A percentile compares a stretch with the other conserved stretches of the same genome.
Evolutionary conservation across 2,888 invertebrate genomes (phyloP).

Genomic region (Atherix ibis): DNA sequence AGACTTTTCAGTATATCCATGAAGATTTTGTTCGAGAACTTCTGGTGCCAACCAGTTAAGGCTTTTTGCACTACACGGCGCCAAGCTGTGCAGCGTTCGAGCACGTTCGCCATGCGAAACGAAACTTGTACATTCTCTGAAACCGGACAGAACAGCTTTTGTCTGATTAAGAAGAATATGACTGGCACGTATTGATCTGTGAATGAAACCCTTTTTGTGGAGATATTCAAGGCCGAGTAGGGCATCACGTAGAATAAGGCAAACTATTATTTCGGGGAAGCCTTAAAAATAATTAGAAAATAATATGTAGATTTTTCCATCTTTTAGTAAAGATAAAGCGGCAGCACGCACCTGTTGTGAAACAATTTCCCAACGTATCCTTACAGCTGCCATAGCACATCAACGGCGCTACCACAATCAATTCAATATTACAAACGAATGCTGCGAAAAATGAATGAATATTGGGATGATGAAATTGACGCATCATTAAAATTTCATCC

Average conservation of each 20-base stretch:
- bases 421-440: slow-evolving; percentile 60
- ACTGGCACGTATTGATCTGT: slow-evolving; percentile 69
- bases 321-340: slow-evolving; percentile 1
- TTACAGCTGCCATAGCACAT: slow-evolving; percentile 75
- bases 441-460: slow-evolving; percentile 58
- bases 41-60: slow-evolving; percentile 89
- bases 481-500: slow-evolving; percentile 63
- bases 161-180: slow-evolving; percentile 63
- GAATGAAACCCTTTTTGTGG: slow-evolving; percentile 69
- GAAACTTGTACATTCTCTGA: slow-evolving; percentile 62
- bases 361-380: slow-evolving; percentile 61
- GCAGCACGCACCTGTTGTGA: slow-evolving; percentile 29
- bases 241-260: slow-evolving; percentile 62
- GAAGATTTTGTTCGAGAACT: slow-evolving; percentile 71
- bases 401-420: slow-evolving; percentile 66
- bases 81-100: slow-evolving; percentile 56
- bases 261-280: slow-evolving; percentile 66
- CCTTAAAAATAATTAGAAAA: slow-evolving; percentile 34
- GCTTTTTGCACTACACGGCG: slow-evolving; percentile 41
- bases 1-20: slow-evolving; percentile 76
- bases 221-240: slow-evolving; percentile 68
- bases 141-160: slow-evolving; percentile 56
- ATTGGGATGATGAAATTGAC: slow-evolving; percentile 64
- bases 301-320: slow-evolving; percentile 1
- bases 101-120: slow-evolving; percentile 55